phyloP scores from a whole-genome alignment of 2,113 vertebrate genomes.

The Podarcis cretensis region DNA sequence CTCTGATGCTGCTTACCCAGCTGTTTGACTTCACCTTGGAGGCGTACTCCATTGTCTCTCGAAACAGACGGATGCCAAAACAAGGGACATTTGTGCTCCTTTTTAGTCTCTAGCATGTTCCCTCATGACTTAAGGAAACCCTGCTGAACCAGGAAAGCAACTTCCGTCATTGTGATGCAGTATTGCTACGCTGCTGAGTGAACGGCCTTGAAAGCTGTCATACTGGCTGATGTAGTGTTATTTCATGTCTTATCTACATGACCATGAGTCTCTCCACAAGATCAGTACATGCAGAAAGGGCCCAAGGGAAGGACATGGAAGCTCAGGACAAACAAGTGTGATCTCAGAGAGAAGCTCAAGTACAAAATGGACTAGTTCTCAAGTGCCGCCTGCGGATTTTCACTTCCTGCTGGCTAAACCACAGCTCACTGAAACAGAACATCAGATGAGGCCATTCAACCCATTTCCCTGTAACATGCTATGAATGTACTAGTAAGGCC shows the following conservation, averaged over 20 bases:
- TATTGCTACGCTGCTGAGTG: neutral
- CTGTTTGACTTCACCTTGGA: too few relatives aligned
- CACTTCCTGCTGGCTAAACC: neutral
- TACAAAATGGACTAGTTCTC: conserved; percentile 1
- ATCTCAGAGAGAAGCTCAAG: conserved; percentile 10
- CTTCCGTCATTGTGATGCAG: neutral
- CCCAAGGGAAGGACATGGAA: conserved; percentile 48
- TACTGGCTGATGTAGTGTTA: neutral
- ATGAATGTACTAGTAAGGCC: too few relatives aligned
- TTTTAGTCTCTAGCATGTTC: neutral
- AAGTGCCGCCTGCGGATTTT: neutral
- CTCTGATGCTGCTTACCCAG: too few relatives aligned
- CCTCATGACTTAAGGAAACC: neutral
- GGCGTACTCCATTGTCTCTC: too few relatives aligned
- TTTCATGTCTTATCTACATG: conserved; percentile 18
- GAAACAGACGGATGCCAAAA: too few relatives aligned
- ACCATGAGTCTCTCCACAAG: conserved; percentile 23
- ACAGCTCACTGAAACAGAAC: neutral
- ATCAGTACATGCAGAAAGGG: conserved; percentile 44
- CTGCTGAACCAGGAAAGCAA: neutral
- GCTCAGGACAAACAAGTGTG: conserved; percentile 45
- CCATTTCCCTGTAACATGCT: neutral
- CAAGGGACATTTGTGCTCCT: neutral
- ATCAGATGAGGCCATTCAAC: neutral
- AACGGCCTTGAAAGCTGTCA: conserved; percentile 58